These are phyloP conservation scores for Alloscopus bannaensis DNA, from an alignment of 2,888 invertebrate species.

Conservation along the genomic window DNA sequence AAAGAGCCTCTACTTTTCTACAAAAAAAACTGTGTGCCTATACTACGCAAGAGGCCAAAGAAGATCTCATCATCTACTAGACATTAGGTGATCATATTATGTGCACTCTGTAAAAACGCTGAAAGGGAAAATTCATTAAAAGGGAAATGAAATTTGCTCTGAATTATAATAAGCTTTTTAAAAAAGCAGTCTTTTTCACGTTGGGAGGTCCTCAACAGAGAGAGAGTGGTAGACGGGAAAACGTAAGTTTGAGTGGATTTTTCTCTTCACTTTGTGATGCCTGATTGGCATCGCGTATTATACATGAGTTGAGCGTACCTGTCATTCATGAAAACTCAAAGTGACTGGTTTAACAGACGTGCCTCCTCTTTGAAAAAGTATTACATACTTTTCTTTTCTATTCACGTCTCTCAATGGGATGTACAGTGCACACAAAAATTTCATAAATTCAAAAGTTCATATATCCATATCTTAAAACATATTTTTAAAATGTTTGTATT, in stretches of 20 bases:
- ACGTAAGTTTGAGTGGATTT: not conserved
- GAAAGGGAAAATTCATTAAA: constrained; percentile 60
- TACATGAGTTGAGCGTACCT: not conserved
- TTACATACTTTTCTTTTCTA: no score
- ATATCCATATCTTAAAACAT: not conserved
- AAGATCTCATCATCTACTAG: no score
- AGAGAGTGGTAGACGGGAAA: not conserved
- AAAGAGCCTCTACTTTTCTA: no score
- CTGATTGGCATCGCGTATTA: not conserved
- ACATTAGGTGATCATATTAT: no score
- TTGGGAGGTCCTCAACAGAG: constrained; percentile 63
- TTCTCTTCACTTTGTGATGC: not conserved
- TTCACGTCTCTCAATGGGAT: not conserved
- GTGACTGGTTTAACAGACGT: constrained; percentile 8
- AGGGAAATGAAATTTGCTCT: constrained; percentile 67
- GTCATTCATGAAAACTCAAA: not conserved
- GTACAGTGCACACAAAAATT: not conserved
- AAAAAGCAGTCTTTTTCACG: constrained; percentile 39
- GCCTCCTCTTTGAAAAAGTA: no score
- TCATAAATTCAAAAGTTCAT: not conserved
- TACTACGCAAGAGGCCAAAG: no score
- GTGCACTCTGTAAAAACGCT: no score
- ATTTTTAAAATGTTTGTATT: not conserved
- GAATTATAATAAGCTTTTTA: constrained; percentile 67
- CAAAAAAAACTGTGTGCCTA: no score